Conservation (phyloP, 2,113 vertebrate genomes). For the Lipophrys pholis region DNA sequence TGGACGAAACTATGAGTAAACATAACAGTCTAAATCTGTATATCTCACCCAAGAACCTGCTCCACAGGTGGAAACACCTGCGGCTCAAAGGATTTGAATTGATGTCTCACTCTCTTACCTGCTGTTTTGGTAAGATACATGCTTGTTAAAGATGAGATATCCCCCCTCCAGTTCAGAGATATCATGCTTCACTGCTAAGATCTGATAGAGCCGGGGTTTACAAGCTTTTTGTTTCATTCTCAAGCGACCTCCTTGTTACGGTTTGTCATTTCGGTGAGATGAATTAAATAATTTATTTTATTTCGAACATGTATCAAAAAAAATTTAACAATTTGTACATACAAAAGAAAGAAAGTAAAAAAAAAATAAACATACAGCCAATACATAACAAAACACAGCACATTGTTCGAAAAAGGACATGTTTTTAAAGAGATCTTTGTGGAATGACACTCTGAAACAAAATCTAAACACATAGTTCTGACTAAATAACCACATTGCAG, state of each 20-base stretch:
- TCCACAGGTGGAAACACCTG: conserved; percentile 7
- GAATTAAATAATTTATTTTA: too few species aligned
- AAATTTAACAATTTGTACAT: too few species aligned
- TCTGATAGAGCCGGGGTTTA: conserved; percentile 45
- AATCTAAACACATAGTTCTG: too few species aligned
- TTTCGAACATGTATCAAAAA: too few species aligned
- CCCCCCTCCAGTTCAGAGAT: conserved; percentile 7
- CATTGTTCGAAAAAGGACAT: too few species aligned
- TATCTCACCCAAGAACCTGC: conserved; percentile 4
- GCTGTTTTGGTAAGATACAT: conserved; percentile 39
- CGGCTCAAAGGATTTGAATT: conserved; percentile 14
- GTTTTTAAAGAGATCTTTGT: too few species aligned
- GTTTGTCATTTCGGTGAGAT: conserved; percentile 17
- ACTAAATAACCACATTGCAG: too few species aligned
- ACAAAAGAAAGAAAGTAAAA: too few species aligned
- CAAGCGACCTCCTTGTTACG: background rate
- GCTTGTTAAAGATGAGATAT: conserved; percentile 39
- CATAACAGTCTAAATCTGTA: conserved; percentile 22
- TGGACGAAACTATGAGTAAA: background rate
- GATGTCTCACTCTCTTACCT: conserved; percentile 18
- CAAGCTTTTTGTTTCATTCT: conserved; percentile 27
- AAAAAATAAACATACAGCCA: too few species aligned
- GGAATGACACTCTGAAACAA: background rate
- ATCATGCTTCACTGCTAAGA: conserved; percentile 17
- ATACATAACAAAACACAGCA: too few species aligned